Evolutionary conservation across 2,888 invertebrate species (phyloP).

Genomic region (Seira ritae): DNA sequence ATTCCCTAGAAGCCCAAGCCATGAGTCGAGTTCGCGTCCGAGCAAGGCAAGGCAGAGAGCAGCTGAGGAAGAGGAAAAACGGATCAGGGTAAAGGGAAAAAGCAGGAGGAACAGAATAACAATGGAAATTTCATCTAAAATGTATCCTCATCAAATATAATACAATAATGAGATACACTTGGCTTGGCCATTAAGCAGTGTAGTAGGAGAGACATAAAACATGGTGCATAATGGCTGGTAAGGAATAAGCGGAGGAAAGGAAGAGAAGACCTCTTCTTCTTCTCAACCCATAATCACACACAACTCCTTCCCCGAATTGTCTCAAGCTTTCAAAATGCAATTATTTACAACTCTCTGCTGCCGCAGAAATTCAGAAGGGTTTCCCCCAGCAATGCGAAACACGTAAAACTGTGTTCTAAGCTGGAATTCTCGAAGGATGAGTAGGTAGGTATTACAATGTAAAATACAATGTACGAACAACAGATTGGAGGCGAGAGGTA

Average conservation of each 20-base stretch:
- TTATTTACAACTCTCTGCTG: conserved; percentile 64
- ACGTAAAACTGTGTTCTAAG: conserved; percentile 61
- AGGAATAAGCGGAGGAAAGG: not conserved
- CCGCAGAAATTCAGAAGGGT: conserved; percentile 68
- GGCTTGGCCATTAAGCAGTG: conserved; percentile 56
- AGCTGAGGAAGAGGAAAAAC: conserved; percentile 29
- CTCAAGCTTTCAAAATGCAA: conserved; percentile 35
- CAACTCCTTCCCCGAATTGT: conserved; percentile 33
- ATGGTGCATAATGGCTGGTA: not conserved
- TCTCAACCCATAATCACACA: conserved; percentile 43
- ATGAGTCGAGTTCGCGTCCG: not conserved
- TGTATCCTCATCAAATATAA: conserved; percentile 51
- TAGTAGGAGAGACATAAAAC: conserved; percentile 27
- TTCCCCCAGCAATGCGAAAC: conserved; percentile 73
- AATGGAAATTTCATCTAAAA: conserved; percentile 59
- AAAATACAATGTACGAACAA: too few species aligned
- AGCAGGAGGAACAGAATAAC: conserved; percentile 35
- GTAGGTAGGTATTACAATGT: too few species aligned
- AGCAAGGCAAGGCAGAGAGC: not conserved
- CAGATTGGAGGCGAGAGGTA: too few species aligned
- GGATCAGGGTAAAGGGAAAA: conserved; percentile 56
- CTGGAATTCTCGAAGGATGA: conserved; percentile 62
- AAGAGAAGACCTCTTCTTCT: conserved; percentile 8
- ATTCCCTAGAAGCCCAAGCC: not conserved
- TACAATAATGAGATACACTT: conserved; percentile 62